Percentiles rank a stretch among this genome's conserved stretches.
Evolutionary conservation across 2,113 vertebrate genomes (phyloP).

Genomic region (Muntiacus reevesi): DNA sequence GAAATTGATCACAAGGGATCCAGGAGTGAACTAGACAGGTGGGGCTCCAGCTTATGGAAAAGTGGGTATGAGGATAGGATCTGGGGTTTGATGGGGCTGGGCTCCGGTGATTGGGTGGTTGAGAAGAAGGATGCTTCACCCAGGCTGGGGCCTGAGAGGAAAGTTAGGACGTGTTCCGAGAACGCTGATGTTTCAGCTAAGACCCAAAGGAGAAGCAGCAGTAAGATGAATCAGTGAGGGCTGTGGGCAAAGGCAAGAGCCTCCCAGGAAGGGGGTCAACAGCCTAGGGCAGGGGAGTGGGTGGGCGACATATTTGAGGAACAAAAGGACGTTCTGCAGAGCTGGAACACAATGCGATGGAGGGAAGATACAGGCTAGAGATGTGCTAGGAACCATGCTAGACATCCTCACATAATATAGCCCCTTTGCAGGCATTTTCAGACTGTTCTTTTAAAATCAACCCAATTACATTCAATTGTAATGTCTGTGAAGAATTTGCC

Average conservation of each 20-base stretch:
- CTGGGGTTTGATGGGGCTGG: too few species aligned
- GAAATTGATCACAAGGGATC: not conserved
- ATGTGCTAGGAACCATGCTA: not conserved
- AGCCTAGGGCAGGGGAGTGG: not conserved
- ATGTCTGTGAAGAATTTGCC: not conserved
- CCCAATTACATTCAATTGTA: not conserved
- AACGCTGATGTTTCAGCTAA: not conserved
- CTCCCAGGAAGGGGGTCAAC: not conserved
- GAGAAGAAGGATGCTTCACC: not conserved
- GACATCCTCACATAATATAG: not conserved
- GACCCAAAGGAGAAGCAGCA: too few species aligned
- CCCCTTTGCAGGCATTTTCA: not conserved
- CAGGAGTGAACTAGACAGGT: not conserved
- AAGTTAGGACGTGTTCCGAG: not conserved
- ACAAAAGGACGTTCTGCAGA: not conserved
- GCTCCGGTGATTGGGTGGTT: not conserved
- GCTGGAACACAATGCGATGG: not conserved
- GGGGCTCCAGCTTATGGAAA: not conserved
- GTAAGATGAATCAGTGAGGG: not conserved
- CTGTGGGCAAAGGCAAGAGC: not conserved
- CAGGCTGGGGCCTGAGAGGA: not conserved
- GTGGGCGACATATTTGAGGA: not conserved
- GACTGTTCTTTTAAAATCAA: not conserved
- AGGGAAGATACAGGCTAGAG: too few species aligned
- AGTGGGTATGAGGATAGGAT: not conserved